Conservation (phyloP, 2,113 vertebrate genomes). For the Marmota monax region DNA sequence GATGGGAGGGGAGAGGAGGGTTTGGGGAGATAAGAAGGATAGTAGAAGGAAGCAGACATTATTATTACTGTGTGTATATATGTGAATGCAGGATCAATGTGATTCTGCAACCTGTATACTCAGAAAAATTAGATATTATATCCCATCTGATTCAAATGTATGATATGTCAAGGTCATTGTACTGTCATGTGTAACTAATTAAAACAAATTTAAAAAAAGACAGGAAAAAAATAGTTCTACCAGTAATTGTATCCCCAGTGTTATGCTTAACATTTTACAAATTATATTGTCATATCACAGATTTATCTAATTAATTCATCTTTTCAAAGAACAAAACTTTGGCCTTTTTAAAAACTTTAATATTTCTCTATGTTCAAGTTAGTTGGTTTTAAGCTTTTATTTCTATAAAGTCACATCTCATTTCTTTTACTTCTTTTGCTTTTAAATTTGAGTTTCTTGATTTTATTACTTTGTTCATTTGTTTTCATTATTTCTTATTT, state of each 20-base stretch:
- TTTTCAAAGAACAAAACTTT: not conserved
- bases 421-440: not conserved
- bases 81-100: too few species aligned
- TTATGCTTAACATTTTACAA: not conserved
- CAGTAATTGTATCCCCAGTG: not conserved
- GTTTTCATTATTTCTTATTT: not conserved
- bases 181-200: too few species aligned
- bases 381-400: not conserved
- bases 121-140: too few species aligned
- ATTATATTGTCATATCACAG: not conserved
- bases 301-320: not conserved
- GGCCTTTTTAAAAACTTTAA: not conserved
- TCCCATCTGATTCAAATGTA: too few species aligned
- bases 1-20: too few species aligned
- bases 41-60: too few species aligned
- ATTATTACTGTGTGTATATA: too few species aligned
- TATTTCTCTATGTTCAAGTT: slow-evolving; percentile 20
- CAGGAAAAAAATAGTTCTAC: not conserved
- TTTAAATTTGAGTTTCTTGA: not conserved
- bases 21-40: too few species aligned
- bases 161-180: too few species aligned
- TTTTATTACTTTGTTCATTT: not conserved
- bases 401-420: not conserved
- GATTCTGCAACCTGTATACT: too few species aligned
- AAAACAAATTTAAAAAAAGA: too few species aligned